phyloP scores from a whole-genome alignment of 2,113 vertebrate species.

The Tursiops truncatus region DNA sequence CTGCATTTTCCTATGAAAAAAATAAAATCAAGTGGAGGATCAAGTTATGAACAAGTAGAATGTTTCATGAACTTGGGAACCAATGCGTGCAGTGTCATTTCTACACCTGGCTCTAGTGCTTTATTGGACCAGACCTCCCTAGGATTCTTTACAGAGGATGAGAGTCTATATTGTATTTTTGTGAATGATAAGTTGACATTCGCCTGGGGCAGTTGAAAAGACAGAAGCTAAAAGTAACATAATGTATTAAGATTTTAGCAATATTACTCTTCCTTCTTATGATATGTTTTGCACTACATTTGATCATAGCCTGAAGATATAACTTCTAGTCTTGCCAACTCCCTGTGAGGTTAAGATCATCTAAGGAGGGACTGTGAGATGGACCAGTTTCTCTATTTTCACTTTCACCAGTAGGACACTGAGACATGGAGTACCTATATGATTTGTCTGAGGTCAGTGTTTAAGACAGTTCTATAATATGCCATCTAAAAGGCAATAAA shows the following conservation, averaged over 20 bases:
- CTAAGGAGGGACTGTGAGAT: neutral
- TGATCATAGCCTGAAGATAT: slow-evolving; percentile 20
- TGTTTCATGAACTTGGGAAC: neutral
- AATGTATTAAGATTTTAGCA: neutral
- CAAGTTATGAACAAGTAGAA: neutral
- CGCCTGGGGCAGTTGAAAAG: neutral
- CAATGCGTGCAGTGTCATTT: neutral
- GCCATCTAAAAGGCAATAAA: neutral
- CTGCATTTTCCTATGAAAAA: neutral
- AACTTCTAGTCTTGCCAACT: neutral
- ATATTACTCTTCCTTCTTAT: neutral
- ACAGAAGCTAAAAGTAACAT: neutral
- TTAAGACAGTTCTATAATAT: neutral
- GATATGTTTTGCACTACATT: neutral
- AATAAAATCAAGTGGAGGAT: slow-evolving; percentile 11
- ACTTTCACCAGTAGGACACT: neutral
- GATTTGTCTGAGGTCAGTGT: neutral
- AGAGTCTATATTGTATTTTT: neutral
- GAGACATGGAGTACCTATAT: neutral
- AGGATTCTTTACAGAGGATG: neutral
- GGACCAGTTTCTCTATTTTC: neutral
- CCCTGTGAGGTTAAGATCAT: neutral
- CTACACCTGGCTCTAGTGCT: neutral
- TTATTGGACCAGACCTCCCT: neutral
- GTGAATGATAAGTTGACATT: neutral